Evolutionary conservation across 2,113 vertebrate genomes (phyloP), one percentile per base, ranked within the genome.

Genomic region (Dascyllus trimaculatus): DNA sequence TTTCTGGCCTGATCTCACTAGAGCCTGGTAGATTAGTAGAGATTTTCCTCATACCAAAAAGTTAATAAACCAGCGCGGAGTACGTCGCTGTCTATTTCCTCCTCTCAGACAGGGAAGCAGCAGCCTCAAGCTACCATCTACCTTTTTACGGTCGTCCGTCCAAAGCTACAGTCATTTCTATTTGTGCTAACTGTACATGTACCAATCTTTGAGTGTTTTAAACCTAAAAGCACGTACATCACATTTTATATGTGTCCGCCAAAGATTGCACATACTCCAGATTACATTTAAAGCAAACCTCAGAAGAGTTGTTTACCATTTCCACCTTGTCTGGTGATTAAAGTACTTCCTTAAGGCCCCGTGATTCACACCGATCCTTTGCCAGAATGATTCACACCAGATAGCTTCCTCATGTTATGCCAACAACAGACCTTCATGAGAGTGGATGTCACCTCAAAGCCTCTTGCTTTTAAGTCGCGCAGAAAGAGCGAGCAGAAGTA

Each of bases 11-110:
- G 72, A 80, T 75, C 79, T 80, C 85, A 9, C 40, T 14, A 54
- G 53, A 85, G 65, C 60, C 71, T 51, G 13, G 57, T 2, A 57
- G 88, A 82, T 86, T 76, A 88, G 49, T 8, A 11, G 35, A 78
- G 73, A 89, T 85, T 81, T 66, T 80, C 46, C 85, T 85, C 85
- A 92, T 92, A 73, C 84, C 87, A 76, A 48, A 63, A 92, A 87
- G 65, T 72, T 85, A 91, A 89, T 91, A 86, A 91, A 88, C 57
- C 79, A 77, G 14, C 82, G 26, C 0, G 1, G 46, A 52, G 13
- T 32, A 76, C 65, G 77, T 71, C 10, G 11, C 80, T 51, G 71
- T 85, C 32, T 60, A 14, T 78, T 61, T 87, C 71, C 3, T 77
- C 18, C 5, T 74, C 0, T 17, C 58, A 56, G 60, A 51, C 73